Conservation (phyloP, 1,140 invertebrate genomes). For the Lutraria rhynchaena region DNA sequence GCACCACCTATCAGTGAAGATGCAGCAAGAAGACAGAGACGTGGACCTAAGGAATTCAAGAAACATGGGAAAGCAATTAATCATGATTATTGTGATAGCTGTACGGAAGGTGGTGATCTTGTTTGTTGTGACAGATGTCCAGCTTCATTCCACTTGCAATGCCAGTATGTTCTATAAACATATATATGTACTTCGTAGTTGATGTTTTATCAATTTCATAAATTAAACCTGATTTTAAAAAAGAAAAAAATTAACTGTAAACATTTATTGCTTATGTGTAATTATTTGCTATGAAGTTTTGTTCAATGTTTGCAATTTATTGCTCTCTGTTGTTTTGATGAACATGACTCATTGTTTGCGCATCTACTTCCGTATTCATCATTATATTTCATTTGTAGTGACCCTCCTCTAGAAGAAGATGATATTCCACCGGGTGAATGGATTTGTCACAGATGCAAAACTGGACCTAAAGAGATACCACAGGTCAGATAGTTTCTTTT, state of each 20-base stretch:
- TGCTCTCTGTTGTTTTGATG: no score
- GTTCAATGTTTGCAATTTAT: constrained; percentile 11
- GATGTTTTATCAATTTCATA: no score
- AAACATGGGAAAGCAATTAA: constrained; percentile 94
- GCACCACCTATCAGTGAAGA: constrained; percentile 92
- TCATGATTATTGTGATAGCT: constrained; percentile 94
- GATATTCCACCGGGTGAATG: constrained; percentile 95
- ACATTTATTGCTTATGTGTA: not conserved
- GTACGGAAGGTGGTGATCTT: constrained; percentile 95
- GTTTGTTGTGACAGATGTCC: constrained; percentile 97
- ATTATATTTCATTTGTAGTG: constrained; percentile 87
- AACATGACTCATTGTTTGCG: no score
- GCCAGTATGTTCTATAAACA: constrained; percentile 89
- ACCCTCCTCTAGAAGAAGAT: constrained; percentile 93
- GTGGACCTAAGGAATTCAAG: constrained; percentile 88
- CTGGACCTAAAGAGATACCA: constrained; percentile 77
- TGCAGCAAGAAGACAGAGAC: constrained; percentile 79
- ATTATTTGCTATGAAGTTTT: not conserved
- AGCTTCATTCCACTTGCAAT: constrained; percentile 95
- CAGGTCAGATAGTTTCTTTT: no score
- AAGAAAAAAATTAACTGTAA: not conserved
- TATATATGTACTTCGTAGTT: no score
- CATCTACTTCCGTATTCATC: no score
- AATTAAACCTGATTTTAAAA: not conserved
- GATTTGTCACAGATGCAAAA: constrained; percentile 92